Evolutionary conservation across 2,888 invertebrate species (phyloP), one percentile per base, ranked within the genome.

Genomic region (Meghimatium bilineatum): DNA sequence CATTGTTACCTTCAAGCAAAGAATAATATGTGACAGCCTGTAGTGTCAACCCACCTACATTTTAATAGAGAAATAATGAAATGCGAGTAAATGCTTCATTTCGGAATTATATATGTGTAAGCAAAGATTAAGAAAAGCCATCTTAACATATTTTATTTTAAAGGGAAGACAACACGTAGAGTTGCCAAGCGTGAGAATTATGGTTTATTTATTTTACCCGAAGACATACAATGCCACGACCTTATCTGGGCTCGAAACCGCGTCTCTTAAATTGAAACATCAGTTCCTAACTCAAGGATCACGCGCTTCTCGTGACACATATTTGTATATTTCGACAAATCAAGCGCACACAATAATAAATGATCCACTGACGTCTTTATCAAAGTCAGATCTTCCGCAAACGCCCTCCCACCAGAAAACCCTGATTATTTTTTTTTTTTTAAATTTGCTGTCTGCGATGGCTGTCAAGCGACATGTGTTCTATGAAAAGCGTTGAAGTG

Each of bases 401-500:
- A n/a, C 2, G 29, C 66, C 32, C 32, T 32, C 66, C 32, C 66
- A 66, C 66, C 38, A 72, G 17, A 72, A 38, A 12, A 44, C 12
- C 29, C 44, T 3, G 74, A 74, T 74, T 74, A 52, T 52, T 52
- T 74, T 74, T 74, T 74, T 29, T 17, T 20, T 20, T 1, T 1
- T n/a, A 26, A 29, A 56, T 3, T 23, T 56, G 2, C 20, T 56
- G 74, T 38, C 74, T 74, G 23, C 20, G 20, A 32, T 26, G 63
- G 36, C 63, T 81, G 81, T 72, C 81, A 81, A 36, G 36, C 63
- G 81, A 81, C 81, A 81, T 81, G 81, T 81, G 81, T 29, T 60
- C 38, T 38, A 26, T 74, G 74, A 72, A 38, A 72, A 44, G 72
- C 74, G 38, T 26, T 74, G 23, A 69, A 69, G 44, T 29, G 81